Percentiles rank a stretch among this genome's conserved stretches.
Conservation (phyloP, 2,888 invertebrate species). For the Phaonia tiefii region DNA sequence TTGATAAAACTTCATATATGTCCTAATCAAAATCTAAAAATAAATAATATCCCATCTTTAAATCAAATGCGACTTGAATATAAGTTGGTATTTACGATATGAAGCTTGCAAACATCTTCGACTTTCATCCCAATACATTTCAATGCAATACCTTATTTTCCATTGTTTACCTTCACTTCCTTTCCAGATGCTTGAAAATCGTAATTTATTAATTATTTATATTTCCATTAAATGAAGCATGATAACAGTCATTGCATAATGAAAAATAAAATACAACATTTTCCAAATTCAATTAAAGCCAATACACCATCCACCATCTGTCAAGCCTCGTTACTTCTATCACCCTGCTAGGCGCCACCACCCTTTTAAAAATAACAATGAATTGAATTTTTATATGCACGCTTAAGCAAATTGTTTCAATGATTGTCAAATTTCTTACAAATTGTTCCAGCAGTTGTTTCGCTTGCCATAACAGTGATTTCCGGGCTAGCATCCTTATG, state of each 20-base stretch:
- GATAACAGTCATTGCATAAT: not conserved
- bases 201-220: constrained; percentile 5
- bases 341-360: not conserved
- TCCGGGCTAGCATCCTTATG: constrained; percentile 5
- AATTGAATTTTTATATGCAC: constrained; percentile 46
- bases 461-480: constrained; percentile 1
- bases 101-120: no score
- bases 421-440: constrained; percentile 47
- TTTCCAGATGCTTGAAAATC: no score
- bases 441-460: constrained; percentile 52
- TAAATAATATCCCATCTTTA: no score
- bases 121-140: no score
- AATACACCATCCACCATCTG: not conserved
- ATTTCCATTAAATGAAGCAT: not conserved
- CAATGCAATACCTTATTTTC: no score
- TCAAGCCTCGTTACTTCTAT: not conserved
- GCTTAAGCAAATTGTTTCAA: constrained; percentile 50
- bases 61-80: no score
- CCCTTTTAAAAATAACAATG: constrained; percentile 24
- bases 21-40: no score
- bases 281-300: constrained; percentile 8
- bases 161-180: no score
- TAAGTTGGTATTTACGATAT: no score
- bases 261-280: no score
- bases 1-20: no score